phyloP scores from a whole-genome alignment of 2,888 invertebrate genomes.

The Leptothorax acervorum region DNA sequence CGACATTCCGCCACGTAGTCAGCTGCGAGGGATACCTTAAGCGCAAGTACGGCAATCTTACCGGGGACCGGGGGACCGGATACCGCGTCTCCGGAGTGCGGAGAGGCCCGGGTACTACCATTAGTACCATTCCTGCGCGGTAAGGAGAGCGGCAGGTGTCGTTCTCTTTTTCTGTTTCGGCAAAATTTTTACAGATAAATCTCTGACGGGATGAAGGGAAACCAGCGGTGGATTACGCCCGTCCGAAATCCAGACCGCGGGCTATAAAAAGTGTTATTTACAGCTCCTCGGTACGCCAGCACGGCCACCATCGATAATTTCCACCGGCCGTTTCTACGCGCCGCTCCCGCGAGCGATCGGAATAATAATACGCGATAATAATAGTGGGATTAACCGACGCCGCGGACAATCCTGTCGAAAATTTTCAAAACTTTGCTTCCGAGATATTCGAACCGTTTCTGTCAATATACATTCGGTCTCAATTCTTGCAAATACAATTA shows the following conservation, averaged over 20 bases:
- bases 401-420: conserved; percentile 27
- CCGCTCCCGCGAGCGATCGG: conserved; percentile 24
- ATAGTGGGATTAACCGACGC: conserved; percentile 32
- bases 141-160: not conserved
- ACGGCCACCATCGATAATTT: conserved; percentile 67
- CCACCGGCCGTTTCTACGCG: conserved; percentile 45
- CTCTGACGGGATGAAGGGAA: conserved; percentile 62
- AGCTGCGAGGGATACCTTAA: conserved; percentile 66
- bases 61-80: conserved; percentile 52
- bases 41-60: conserved; percentile 68
- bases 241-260: conserved; percentile 51
- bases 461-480: not conserved
- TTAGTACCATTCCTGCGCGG: conserved; percentile 10
- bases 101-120: not conserved
- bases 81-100: not conserved
- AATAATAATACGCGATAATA: conserved; percentile 62
- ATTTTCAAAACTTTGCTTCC: not conserved
- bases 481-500: not conserved
- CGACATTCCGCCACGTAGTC: conserved; percentile 78
- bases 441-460: not conserved
- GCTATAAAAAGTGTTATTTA: conserved; percentile 73
- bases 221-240: conserved; percentile 57
- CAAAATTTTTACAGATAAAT: conserved; percentile 72
- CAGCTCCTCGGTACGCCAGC: conserved; percentile 42
- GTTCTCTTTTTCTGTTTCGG: conserved; percentile 21